A percentile compares a stretch with the other conserved stretches of the same genome.
These are phyloP conservation scores for Standfussiana lucernea DNA, from an alignment of 2,888 invertebrate genomes.

Conservation along the genomic window DNA sequence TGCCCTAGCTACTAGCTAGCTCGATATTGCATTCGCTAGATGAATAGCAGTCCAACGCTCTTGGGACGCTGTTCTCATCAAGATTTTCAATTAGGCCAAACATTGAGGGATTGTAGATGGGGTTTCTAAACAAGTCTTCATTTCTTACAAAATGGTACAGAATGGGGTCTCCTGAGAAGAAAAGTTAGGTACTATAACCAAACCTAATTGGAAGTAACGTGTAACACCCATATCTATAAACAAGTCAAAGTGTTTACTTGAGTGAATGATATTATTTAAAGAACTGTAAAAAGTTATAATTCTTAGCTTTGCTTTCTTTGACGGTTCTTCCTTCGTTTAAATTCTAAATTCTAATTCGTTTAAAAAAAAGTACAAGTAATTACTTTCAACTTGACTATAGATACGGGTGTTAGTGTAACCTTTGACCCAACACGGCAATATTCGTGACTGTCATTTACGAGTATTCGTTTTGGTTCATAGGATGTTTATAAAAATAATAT, in stretches of 20 bases:
- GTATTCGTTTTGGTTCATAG: neutral
- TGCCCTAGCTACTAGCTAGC: neutral
- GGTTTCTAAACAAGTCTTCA: neutral
- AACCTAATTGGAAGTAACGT: slow-evolving; percentile 7
- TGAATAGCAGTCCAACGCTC: neutral
- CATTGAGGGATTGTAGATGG: neutral
- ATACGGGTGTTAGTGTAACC: slow-evolving; percentile 7
- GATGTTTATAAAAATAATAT: too few relatives aligned
- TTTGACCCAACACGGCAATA: slow-evolving; percentile 18
- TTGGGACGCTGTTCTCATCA: slow-evolving; percentile 7
- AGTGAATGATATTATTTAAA: too few relatives aligned
- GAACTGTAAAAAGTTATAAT: too few relatives aligned
- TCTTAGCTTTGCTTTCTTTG: too few relatives aligned
- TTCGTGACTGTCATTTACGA: slow-evolving; percentile 30
- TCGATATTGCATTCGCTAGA: neutral
- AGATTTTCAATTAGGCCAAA: slow-evolving; percentile 17
- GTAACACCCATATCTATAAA: too few relatives aligned
- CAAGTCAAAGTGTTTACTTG: too few relatives aligned
- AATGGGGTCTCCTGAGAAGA: neutral
- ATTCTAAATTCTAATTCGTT: too few relatives aligned
- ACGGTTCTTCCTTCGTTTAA: too few relatives aligned
- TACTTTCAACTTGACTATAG: too few relatives aligned
- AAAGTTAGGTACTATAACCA: slow-evolving; percentile 3
- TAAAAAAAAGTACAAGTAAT: too few relatives aligned
- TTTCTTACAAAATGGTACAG: neutral